phyloP scores from a whole-genome alignment of 2,797 vertebrate species.

The Gymnoscopelus braueri region DNA sequence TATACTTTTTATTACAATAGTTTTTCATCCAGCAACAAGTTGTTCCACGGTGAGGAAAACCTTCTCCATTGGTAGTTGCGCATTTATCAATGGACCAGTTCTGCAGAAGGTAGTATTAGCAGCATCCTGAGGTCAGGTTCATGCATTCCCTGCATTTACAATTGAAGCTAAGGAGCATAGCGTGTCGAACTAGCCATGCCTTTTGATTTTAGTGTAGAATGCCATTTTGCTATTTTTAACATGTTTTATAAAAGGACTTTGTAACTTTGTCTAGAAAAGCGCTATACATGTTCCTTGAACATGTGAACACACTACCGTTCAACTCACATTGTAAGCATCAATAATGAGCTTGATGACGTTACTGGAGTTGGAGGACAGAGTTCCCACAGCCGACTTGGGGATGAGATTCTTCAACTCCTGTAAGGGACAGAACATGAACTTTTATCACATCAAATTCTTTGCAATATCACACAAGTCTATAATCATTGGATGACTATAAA shows the following conservation, averaged over 20 bases:
- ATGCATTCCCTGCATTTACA: not conserved
- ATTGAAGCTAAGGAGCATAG: not conserved
- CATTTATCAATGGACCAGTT: too few species aligned
- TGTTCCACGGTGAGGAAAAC: too few species aligned
- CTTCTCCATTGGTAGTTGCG: too few species aligned
- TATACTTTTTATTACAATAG: too few species aligned
- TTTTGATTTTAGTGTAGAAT: not conserved
- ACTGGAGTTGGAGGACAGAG: constrained; percentile 94
- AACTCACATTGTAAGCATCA: constrained; percentile 97
- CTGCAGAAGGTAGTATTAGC: too few species aligned
- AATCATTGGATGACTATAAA: not conserved
- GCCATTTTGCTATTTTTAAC: too few species aligned
- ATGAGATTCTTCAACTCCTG: constrained; percentile 98
- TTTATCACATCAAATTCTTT: not conserved
- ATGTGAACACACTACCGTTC: too few species aligned
- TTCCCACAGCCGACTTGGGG: constrained; percentile 97
- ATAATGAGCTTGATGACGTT: constrained; percentile 98
- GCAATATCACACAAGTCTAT: not conserved
- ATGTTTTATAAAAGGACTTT: not conserved
- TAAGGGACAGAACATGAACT: not conserved
- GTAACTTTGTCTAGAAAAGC: not conserved
- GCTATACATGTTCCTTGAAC: too few species aligned
- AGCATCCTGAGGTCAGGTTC: too few species aligned
- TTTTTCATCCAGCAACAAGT: too few species aligned
- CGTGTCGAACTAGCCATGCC: not conserved